Conservation (phyloP, 2,888 invertebrate genomes). For the Hoplodrina blanda region DNA sequence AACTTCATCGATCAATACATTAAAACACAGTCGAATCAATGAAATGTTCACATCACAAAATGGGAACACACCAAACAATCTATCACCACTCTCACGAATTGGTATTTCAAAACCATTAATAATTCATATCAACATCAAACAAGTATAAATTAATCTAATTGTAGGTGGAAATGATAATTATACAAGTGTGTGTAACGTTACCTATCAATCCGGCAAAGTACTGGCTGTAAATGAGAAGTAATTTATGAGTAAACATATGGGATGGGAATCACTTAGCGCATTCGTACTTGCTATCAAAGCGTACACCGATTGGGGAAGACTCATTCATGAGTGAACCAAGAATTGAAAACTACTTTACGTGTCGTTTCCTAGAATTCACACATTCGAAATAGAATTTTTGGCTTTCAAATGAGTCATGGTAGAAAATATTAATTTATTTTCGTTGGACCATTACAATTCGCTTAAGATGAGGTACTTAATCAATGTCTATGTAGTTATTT, state of each 20-base stretch:
- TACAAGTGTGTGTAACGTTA: slow-evolving; percentile 59
- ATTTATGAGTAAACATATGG: slow-evolving; percentile 77
- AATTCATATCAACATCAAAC: slow-evolving; percentile 57
- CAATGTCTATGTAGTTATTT: slow-evolving; percentile 13
- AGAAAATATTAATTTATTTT: slow-evolving; percentile 33
- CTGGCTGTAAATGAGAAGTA: slow-evolving; percentile 76
- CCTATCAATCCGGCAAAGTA: slow-evolving; percentile 73
- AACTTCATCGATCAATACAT: not conserved
- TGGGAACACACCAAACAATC: slow-evolving; percentile 4
- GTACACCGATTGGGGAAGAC: slow-evolving; percentile 61
- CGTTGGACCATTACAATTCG: slow-evolving; percentile 34
- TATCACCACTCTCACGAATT: slow-evolving; percentile 50
- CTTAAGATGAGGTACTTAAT: slow-evolving; percentile 18
- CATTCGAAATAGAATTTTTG: slow-evolving; percentile 32
- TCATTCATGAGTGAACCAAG: slow-evolving; percentile 66
- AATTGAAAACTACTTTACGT: slow-evolving; percentile 21
- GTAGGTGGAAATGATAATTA: slow-evolving; percentile 61
- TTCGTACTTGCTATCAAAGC: slow-evolving; percentile 70
- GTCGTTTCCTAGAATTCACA: slow-evolving; percentile 42
- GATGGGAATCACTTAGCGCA: slow-evolving; percentile 79
- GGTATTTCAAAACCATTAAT: slow-evolving; percentile 56
- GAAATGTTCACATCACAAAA: slow-evolving; percentile 3
- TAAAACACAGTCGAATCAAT: not conserved
- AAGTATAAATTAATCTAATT: slow-evolving; percentile 61
- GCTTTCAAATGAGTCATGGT: slow-evolving; percentile 37